phyloP scores from a whole-genome alignment of 2,113 vertebrate genomes.

The Lepus americanus region DNA sequence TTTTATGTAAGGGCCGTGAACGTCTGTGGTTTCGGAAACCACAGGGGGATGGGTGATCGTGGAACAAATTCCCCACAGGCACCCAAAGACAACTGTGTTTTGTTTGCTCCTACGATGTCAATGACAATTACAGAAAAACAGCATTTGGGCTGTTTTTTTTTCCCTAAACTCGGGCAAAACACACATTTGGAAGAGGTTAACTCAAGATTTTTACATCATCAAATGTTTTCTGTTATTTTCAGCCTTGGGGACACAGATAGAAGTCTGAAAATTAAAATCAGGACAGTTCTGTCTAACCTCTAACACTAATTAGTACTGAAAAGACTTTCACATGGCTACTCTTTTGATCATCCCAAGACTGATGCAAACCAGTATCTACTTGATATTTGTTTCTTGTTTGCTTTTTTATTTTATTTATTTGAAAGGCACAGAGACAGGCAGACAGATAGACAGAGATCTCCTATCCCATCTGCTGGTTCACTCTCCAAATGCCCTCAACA shows the following conservation, averaged over 20 bases:
- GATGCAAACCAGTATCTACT: neutral
- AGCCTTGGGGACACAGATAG: neutral
- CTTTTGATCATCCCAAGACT: neutral
- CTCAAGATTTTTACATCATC: neutral
- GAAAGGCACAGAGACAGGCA: too few species aligned
- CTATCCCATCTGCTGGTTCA: too few species aligned
- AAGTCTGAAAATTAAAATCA: neutral
- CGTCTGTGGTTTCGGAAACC: neutral
- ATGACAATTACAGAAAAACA: slow-evolving; percentile 18
- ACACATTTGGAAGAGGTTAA: neutral
- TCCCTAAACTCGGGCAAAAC: neutral
- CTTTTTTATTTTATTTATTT: too few species aligned
- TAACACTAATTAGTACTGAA: neutral
- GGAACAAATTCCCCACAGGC: neutral
- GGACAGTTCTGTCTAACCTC: neutral
- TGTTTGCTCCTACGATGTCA: neutral
- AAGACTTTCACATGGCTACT: neutral
- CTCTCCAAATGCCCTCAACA: too few species aligned
- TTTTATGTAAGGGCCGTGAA: neutral
- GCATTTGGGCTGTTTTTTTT: neutral
- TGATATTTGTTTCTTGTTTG: neutral
- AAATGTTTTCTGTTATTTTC: neutral
- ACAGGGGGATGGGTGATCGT: too few species aligned
- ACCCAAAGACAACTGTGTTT: neutral
- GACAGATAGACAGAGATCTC: too few species aligned